Evolutionary conservation across 1,140 invertebrate genomes (phyloP), one percentile per base, ranked within the genome.

Genomic region (Pseudachorutes palmiensis): DNA sequence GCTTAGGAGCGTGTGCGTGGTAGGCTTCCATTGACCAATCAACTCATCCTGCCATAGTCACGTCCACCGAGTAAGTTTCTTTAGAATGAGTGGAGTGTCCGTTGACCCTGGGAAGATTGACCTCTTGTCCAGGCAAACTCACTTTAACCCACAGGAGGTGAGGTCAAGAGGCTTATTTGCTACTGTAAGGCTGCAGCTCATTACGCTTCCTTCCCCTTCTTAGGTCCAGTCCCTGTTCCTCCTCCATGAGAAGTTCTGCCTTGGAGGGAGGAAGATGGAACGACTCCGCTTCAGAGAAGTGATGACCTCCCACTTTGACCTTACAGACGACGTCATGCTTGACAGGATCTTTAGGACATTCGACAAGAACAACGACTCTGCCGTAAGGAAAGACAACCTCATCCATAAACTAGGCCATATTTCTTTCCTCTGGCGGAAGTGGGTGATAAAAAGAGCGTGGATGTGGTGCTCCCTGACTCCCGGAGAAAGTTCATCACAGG

Each of bases 331-430:
- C 36, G 28, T 70, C 1, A 70, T 70, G 69, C 36, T 70, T 14
- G 69, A 70, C 31, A n/a, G 69, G 31, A 66, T 67, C 19, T 70
- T 64, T 30, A 33, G 69, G 30, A 57, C 57, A 1, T 66, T 66
- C 32, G 65, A 66, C 33, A 12, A 14, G 84, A 87, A 55, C 94
- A 89, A 88, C 83, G 92, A 1, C 76, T 60, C 58, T 30, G 26
- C 31, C 5, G 58, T 60, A 28, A 28, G 58, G n/a, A n/a, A n/a
- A n/a, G n/a, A n/a, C n/a, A n/a, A n/a, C n/a, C n/a, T n/a, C n/a
- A n/a, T n/a, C n/a, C n/a, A n/a, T n/a, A n/a, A n/a, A n/a, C n/a
- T n/a, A n/a, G n/a, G n/a, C n/a, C n/a, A n/a, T n/a, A n/a, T n/a
- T n/a, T n/a, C n/a, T n/a, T n/a, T n/a, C n/a, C n/a, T n/a, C n/a